A percentile compares a stretch with the other conserved stretches of the same genome.
Evolutionary conservation across 2,113 vertebrate species (phyloP).

Genomic region (Piprites chloris): DNA sequence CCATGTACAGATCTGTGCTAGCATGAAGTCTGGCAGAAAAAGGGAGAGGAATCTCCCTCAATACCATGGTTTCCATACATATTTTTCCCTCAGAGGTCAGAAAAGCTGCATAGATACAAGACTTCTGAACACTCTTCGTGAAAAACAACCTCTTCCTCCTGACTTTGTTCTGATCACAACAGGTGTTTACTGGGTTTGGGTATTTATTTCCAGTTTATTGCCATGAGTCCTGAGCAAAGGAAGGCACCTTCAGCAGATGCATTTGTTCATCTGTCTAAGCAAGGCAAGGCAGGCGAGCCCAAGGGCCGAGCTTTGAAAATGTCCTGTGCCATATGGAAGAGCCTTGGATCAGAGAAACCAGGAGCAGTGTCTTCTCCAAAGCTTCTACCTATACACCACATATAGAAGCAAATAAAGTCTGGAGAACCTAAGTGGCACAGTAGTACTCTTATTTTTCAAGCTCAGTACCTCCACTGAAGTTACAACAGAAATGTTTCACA

Average conservation of each 20-base stretch:
- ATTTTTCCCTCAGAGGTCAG: not conserved
- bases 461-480: not conserved
- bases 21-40: not conserved
- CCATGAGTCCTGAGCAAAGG: rapidly evolving
- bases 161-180: not conserved
- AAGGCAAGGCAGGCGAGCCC: not conserved
- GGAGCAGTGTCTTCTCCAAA: not conserved
- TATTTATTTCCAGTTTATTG: not conserved
- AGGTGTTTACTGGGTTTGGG: not conserved
- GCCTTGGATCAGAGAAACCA: not conserved
- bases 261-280: not conserved
- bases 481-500: not conserved
- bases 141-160: not conserved
- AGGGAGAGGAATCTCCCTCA: not conserved
- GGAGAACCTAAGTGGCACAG: not conserved
- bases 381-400: not conserved
- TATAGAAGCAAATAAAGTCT: not conserved
- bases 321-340: not conserved
- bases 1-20: not conserved
- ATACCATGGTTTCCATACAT: not conserved
- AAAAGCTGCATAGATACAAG: not conserved
- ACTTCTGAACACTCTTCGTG: not conserved
- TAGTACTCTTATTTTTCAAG: not conserved
- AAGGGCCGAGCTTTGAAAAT: not conserved
- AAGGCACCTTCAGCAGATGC: not conserved